Conservation (phyloP, 2,797 vertebrate genomes). For the Picus viridis region DNA sequence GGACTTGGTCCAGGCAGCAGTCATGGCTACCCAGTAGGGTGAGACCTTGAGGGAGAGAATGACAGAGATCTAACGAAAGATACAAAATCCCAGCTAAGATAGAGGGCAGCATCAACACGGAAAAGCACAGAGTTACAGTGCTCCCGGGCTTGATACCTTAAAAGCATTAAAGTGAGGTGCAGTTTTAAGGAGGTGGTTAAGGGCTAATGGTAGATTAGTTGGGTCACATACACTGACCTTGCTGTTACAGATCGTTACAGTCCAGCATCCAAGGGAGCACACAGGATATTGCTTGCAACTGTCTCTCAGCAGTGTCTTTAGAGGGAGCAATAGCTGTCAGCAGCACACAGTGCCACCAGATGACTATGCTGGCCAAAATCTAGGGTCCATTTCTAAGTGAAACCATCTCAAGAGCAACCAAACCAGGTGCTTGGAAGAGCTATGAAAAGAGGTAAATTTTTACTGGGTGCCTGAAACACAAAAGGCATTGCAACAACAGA, state of each 20-base stretch:
- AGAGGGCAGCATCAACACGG: neutral
- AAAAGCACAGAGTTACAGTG: neutral
- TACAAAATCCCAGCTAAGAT: neutral
- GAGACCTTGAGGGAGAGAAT: neutral
- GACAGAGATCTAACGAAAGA: neutral
- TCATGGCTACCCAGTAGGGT: neutral
- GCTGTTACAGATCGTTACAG: neutral
- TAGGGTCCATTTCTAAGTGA: neutral
- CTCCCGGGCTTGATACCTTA: neutral
- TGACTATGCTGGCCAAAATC: neutral
- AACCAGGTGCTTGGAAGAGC: neutral
- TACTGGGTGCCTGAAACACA: fast-evolving
- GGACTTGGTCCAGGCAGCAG: neutral
- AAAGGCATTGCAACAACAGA: neutral
- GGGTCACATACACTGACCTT: neutral
- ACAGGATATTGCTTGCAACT: neutral
- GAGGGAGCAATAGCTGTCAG: neutral
- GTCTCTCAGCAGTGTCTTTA: neutral
- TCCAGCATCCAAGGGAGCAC: neutral
- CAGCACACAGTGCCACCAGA: neutral
- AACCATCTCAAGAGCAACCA: neutral
- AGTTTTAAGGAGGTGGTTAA: neutral
- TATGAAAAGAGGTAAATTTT: fast-evolving
- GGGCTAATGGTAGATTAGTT: neutral
- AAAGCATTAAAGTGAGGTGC: neutral